A percentile compares a stretch with the other conserved stretches of the same genome.
phyloP scores from a whole-genome alignment of 2,888 invertebrate genomes.

The Andrena praecox region DNA sequence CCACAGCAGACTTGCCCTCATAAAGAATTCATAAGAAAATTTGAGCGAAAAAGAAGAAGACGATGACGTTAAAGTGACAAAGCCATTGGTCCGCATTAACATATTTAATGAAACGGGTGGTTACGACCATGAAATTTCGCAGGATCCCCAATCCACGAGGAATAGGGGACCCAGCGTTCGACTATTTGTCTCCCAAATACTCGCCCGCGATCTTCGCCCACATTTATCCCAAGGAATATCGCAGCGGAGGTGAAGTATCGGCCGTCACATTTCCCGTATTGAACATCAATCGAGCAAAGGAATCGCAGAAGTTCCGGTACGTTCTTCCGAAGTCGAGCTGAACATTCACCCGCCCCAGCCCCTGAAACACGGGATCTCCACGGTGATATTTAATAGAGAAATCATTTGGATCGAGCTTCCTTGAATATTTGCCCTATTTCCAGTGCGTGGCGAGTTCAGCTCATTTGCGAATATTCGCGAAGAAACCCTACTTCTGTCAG shows the following conservation, averaged over 20 bases:
- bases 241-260: slow-evolving; percentile 72
- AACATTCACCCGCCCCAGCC: slow-evolving; percentile 9
- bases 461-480: slow-evolving; percentile 7
- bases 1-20: too few species aligned
- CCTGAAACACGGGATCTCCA: slow-evolving; percentile 13
- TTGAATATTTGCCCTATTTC: neutral
- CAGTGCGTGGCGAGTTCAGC: neutral
- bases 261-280: slow-evolving; percentile 75
- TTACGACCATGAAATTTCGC: slow-evolving; percentile 45
- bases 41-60: too few species aligned
- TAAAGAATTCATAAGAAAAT: too few species aligned
- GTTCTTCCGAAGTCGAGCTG: slow-evolving; percentile 41
- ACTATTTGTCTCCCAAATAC: slow-evolving; percentile 71
- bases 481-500: too few species aligned
- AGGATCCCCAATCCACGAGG: slow-evolving; percentile 57
- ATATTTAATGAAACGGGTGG: slow-evolving; percentile 28
- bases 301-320: slow-evolving; percentile 60
- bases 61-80: neutral
- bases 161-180: slow-evolving; percentile 56
- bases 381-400: slow-evolving; percentile 47
- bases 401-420: slow-evolving; percentile 17
- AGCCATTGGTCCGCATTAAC: neutral
- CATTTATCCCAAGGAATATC: slow-evolving; percentile 76
- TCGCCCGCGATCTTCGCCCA: slow-evolving; percentile 73
- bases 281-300: slow-evolving; percentile 73